A percentile compares a stretch with the other conserved stretches of the same genome.
These are phyloP conservation scores for Sminthopsis crassicaudata DNA, from an alignment of 2,113 vertebrate genomes.

Conservation along the genomic window DNA sequence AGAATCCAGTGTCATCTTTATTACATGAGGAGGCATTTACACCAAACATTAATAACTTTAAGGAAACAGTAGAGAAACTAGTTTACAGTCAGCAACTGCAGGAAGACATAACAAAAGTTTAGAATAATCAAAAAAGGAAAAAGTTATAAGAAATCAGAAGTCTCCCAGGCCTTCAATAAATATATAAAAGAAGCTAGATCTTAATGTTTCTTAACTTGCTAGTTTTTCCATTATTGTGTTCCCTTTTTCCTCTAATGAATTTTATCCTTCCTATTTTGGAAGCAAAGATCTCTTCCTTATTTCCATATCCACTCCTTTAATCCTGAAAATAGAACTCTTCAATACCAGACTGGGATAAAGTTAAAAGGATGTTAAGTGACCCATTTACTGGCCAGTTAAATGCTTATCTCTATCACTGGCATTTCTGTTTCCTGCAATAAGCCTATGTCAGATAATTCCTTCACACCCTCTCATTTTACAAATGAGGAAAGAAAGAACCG, in stretches of 20 bases:
- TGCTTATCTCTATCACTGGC: background rate
- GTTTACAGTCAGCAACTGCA: background rate
- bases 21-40: background rate
- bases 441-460: background rate
- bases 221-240: background rate
- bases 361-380: background rate
- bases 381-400: background rate
- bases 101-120: background rate
- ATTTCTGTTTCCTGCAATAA: background rate
- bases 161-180: background rate
- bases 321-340: background rate
- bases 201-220: background rate
- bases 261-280: background rate
- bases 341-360: background rate
- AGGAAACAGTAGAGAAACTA: background rate
- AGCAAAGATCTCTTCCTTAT: background rate
- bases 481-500: background rate
- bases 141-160: background rate
- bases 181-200: background rate
- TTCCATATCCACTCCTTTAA: background rate
- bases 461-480: background rate
- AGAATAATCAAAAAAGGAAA: background rate
- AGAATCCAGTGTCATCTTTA: background rate
- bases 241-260: background rate
- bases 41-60: background rate